Evolutionary conservation across 2,113 vertebrate genomes (phyloP).

Genomic region (Anarhynchus alexandrinus): DNA sequence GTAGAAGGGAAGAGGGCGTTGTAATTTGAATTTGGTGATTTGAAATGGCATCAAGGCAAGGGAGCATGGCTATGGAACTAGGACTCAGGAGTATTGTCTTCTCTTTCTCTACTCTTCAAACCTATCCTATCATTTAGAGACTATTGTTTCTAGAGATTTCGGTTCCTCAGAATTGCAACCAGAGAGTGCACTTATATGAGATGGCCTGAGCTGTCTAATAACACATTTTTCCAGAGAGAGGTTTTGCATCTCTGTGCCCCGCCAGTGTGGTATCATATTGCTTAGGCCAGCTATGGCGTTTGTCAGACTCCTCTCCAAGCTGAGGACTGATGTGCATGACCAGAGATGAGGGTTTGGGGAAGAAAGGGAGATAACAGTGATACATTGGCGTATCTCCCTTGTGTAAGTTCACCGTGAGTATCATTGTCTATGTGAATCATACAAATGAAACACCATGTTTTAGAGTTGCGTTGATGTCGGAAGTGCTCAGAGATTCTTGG

Average conservation of each 20-base stretch:
- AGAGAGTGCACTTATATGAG: neutral
- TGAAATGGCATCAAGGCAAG: neutral
- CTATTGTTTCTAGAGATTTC: neutral
- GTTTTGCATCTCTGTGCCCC: neutral
- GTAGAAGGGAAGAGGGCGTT: neutral
- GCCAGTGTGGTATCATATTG: neutral
- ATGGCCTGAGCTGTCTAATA: neutral
- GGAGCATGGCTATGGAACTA: neutral
- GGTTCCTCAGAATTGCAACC: neutral
- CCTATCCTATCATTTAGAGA: neutral
- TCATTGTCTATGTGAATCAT: neutral
- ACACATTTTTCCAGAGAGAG: neutral
- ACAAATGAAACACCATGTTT: neutral
- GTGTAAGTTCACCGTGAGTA: neutral
- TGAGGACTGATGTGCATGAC: neutral
- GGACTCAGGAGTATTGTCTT: rapidly evolving
- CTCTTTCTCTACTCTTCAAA: neutral
- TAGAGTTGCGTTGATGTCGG: neutral
- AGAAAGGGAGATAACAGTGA: neutral
- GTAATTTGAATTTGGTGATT: neutral
- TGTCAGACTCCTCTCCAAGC: neutral
- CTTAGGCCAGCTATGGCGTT: neutral
- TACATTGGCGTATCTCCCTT: neutral
- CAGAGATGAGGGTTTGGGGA: neutral
- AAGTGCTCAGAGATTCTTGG: neutral